These are phyloP conservation scores for Barypeithes pellucidus DNA, from an alignment of 2,888 invertebrate genomes.

Conservation along the genomic window DNA sequence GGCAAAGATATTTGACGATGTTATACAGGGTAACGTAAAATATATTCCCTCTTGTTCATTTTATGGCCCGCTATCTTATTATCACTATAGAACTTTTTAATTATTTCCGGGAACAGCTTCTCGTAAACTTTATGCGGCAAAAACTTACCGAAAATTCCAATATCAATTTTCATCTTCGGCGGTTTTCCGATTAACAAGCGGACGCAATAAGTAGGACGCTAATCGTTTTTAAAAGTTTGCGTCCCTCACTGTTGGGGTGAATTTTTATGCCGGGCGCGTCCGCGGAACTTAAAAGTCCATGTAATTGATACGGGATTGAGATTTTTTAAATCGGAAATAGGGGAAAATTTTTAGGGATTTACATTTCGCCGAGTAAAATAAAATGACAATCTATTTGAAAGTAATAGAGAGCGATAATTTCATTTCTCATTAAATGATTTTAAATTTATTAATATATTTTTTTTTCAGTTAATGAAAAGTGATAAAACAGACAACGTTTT, in stretches of 20 bases:
- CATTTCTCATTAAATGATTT: constrained; percentile 20
- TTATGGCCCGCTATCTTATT: no score
- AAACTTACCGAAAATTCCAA: constrained; percentile 58
- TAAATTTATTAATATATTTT: no score
- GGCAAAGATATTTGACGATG: no score
- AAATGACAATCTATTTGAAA: constrained; percentile 35
- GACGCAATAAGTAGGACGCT: constrained; percentile 67
- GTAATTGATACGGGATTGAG: constrained; percentile 66
- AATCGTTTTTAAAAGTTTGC: constrained; percentile 68
- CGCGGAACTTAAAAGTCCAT: constrained; percentile 64
- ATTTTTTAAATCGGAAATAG: constrained; percentile 50
- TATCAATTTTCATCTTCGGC: constrained; percentile 64
- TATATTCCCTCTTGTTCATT: no score
- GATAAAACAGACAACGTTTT: no score
- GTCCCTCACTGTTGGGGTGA: constrained; percentile 65
- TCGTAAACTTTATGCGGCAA: constrained; percentile 31
- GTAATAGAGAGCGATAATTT: constrained; percentile 23
- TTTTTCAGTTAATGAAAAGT: no score
- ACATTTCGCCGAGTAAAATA: neutral
- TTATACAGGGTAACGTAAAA: no score
- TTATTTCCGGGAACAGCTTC: constrained; percentile 41
- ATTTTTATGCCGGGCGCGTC: constrained; percentile 67
- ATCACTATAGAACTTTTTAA: constrained; percentile 21
- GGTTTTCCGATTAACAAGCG: constrained; percentile 66
- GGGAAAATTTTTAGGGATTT: constrained; percentile 10